phyloP scores from a whole-genome alignment of 2,113 vertebrate genomes.

The Galbula dea region DNA sequence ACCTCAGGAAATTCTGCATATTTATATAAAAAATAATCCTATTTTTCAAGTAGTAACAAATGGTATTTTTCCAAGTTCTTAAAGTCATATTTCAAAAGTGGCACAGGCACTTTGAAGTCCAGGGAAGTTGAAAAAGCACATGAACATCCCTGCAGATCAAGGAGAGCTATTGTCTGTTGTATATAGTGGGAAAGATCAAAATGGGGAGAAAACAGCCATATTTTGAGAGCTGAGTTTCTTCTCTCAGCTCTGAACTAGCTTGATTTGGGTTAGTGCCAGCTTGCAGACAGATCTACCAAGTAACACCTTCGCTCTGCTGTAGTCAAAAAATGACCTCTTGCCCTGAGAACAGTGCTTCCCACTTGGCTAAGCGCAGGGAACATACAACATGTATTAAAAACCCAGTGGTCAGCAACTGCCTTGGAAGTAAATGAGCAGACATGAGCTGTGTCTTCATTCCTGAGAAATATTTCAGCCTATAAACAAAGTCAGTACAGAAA shows the following conservation, averaged over 20 bases:
- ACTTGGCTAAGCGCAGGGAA: not conserved
- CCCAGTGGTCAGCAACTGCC: not conserved
- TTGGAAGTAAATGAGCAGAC: not conserved
- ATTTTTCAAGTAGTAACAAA: not conserved
- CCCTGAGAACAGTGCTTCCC: not conserved
- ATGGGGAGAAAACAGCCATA: rapidly evolving
- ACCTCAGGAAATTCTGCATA: not conserved
- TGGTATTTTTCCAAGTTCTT: not conserved
- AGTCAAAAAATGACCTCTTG: not conserved
- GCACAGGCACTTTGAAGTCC: not conserved
- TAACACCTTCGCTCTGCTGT: not conserved
- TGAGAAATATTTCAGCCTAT: not conserved
- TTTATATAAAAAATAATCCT: not conserved
- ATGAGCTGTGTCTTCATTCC: not conserved
- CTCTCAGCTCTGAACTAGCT: not conserved
- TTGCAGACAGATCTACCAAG: not conserved
- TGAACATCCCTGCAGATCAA: not conserved
- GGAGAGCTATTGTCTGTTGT: not conserved
- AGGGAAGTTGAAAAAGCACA: not conserved
- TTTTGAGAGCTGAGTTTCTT: not conserved
- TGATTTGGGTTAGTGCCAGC: not conserved
- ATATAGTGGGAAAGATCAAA: not conserved
- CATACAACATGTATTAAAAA: not conserved
- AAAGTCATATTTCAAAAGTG: not conserved
- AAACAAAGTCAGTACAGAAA: not conserved